Percentiles rank a stretch among this genome's conserved stretches.
phyloP scores from a whole-genome alignment of 92 coral and sea anemone species.

The Desmophyllum pertusum region DNA sequence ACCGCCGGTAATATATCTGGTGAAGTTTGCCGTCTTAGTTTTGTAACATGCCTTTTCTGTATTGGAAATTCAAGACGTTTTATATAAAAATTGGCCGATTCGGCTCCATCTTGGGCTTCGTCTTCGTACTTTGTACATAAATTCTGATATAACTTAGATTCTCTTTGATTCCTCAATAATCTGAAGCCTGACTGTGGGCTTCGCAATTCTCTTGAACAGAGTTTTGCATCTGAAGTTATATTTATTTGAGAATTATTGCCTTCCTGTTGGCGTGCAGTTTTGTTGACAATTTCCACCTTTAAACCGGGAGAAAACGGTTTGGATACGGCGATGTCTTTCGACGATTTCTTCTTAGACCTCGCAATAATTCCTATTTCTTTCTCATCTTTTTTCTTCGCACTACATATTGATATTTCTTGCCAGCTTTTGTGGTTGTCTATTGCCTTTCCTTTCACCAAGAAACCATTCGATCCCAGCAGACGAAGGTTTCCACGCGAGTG shows the following conservation, averaged over 20 bases:
- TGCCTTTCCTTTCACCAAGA: constrained; percentile 28
- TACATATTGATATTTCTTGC: not conserved
- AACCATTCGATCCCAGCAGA: constrained; percentile 3
- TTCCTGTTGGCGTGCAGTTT: constrained; percentile 3
- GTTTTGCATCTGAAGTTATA: not conserved
- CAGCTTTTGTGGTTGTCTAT: not conserved
- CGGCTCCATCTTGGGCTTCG: not conserved
- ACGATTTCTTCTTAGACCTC: not conserved
- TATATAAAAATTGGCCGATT: not conserved
- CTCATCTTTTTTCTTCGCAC: not conserved
- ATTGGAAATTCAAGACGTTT: not conserved
- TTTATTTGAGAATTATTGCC: not conserved
- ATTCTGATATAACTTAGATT: not conserved
- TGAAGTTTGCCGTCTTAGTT: not conserved
- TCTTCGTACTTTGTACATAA: not conserved
- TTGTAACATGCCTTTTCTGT: not conserved
- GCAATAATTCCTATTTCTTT: not conserved
- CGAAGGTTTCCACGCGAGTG: not conserved
- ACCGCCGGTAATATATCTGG: too few species aligned
- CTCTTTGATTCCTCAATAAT: not conserved
- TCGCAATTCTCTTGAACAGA: not conserved
- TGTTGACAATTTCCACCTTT: constrained; percentile 22
- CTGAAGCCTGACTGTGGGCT: not conserved
- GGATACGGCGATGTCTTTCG: not conserved
- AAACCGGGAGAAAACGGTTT: not conserved